These are phyloP conservation scores for Gallinago jamesoni DNA, from an alignment of 2,113 vertebrate species.

Conservation along the genomic window DNA sequence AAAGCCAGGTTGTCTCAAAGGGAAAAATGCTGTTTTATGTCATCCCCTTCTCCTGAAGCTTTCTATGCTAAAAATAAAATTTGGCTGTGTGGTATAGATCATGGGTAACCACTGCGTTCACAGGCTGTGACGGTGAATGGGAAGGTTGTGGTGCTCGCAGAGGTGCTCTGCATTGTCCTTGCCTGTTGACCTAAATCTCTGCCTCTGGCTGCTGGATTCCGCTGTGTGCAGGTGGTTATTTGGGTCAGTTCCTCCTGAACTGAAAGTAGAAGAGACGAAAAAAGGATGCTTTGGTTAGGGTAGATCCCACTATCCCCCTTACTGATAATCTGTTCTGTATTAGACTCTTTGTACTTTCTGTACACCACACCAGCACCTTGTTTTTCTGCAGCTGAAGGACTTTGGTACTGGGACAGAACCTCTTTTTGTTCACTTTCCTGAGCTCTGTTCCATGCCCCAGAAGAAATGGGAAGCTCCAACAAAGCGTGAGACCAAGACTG, in stretches of 20 bases:
- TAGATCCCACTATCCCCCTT: not conserved
- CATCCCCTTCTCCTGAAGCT: not conserved
- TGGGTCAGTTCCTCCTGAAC: not conserved
- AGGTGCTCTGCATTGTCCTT: not conserved
- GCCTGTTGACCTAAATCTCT: not conserved
- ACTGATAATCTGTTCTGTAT: not conserved
- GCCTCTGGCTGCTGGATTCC: not conserved
- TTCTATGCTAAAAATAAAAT: not conserved
- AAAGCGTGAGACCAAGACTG: not conserved
- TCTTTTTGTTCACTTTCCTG: not conserved
- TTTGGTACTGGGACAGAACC: not conserved
- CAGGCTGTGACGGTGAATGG: not conserved
- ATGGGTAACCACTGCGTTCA: not conserved
- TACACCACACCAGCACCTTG: not conserved
- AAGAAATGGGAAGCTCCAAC: not conserved
- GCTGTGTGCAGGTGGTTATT: not conserved
- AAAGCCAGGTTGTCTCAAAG: not conserved
- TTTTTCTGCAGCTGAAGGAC: not conserved
- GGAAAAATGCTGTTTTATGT: not conserved
- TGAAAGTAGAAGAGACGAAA: not conserved
- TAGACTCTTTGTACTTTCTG: not conserved
- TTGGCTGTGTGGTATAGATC: not conserved
- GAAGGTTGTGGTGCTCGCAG: not conserved
- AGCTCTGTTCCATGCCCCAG: not conserved
- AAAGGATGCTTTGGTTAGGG: not conserved